A percentile compares a stretch with the other conserved stretches of the same genome.
phyloP scores from a whole-genome alignment of 2,888 invertebrate species.

The Tuberolachnus salignus region DNA sequence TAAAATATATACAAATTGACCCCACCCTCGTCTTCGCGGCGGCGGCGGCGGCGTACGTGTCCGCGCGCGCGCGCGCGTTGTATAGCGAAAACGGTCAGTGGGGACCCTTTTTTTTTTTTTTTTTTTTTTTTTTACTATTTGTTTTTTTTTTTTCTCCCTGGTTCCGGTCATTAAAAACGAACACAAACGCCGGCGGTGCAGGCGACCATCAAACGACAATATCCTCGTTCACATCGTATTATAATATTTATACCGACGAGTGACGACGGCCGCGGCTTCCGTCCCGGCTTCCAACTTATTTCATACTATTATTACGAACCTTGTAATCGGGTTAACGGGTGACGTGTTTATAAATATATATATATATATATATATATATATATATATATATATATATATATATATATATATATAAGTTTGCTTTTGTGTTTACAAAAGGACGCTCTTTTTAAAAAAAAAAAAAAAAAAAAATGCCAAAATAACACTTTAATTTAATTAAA shows the following conservation, averaged over 20 bases:
- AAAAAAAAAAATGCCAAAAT: too few species aligned
- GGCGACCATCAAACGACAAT: constrained; percentile 51
- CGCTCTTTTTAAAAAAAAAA: too few species aligned
- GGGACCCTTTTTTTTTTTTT: constrained; percentile 37
- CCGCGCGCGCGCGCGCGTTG: not conserved
- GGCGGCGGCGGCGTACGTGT: not conserved
- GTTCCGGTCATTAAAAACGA: constrained; percentile 54
- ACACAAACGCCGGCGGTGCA: constrained; percentile 24
- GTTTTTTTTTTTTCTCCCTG: not conserved
- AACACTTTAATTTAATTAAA: too few species aligned
- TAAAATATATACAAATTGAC: constrained; percentile 53
- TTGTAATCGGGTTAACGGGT: constrained; percentile 38
- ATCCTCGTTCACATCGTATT: constrained; percentile 49
- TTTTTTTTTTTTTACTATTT: constrained; percentile 2
- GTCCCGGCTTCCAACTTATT: constrained; percentile 39
- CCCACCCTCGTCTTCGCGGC: constrained; percentile 15
- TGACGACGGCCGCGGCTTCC: constrained; percentile 16
- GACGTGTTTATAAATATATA: too few species aligned
- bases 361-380: too few species aligned
- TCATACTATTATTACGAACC: not conserved
- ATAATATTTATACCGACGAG: not conserved
- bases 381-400: too few species aligned
- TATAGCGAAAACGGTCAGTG: constrained; percentile 43
- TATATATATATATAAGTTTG: too few species aligned
- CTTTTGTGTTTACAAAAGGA: too few species aligned